Conservation (phyloP, 2,797 vertebrate genomes). For the Peromyscus melanophrys region DNA sequence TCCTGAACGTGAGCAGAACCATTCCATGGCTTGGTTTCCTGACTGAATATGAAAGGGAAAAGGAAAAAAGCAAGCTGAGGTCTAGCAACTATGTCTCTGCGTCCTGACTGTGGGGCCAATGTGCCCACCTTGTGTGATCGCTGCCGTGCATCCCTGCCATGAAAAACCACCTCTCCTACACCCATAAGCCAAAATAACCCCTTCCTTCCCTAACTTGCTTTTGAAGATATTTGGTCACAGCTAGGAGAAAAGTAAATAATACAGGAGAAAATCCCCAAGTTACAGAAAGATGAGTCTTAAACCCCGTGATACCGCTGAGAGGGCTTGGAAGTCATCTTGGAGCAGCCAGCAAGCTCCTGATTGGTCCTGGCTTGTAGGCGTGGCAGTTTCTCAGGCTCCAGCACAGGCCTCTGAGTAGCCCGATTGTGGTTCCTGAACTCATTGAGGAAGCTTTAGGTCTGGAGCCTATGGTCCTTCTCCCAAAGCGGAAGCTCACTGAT, state of each 20-base stretch:
- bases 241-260: not conserved
- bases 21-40: not conserved
- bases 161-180: not conserved
- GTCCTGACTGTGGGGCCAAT: not conserved
- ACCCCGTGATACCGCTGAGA: not conserved
- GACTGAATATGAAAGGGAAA: not conserved
- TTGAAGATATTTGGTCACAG: not conserved
- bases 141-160: not conserved
- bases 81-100: not conserved
- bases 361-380: not conserved
- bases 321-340: accelerated
- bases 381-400: not conserved
- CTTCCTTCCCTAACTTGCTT: no score
- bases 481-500: not conserved
- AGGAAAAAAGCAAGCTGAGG: not conserved
- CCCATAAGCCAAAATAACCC: no score
- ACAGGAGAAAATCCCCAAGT: not conserved
- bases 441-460: not conserved
- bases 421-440: not conserved
- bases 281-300: not conserved
- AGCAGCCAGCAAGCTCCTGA: not conserved
- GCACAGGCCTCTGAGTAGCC: not conserved
- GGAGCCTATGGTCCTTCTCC: not conserved
- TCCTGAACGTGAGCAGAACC: no score
- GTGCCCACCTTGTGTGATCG: not conserved